Evolutionary conservation across 2,797 vertebrate species (phyloP).

Genomic region (Tinamus major): DNA sequence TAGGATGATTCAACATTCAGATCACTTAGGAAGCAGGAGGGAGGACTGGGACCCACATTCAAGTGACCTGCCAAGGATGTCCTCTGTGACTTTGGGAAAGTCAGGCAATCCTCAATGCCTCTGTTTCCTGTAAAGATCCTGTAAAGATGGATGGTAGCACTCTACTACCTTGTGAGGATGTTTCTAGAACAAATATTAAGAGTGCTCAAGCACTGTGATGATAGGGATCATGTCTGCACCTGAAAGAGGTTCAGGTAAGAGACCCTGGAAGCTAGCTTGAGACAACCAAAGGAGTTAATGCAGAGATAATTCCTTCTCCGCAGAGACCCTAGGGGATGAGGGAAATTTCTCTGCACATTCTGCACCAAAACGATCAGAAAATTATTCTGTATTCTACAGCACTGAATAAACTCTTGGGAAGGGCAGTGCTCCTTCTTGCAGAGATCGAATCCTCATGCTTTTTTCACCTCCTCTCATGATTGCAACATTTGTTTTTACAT

Average conservation of each 20-base stretch:
- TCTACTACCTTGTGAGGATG: constrained; percentile 18
- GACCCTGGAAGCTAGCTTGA: constrained; percentile 14
- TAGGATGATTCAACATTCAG: not conserved
- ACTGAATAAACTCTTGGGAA: not conserved
- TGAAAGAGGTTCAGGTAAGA: not conserved
- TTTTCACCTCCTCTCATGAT: not conserved
- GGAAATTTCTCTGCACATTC: not conserved
- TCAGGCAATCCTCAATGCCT: not conserved
- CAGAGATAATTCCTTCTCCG: not conserved
- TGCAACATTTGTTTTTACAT: not conserved
- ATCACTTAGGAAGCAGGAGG: not conserved
- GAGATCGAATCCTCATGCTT: not conserved
- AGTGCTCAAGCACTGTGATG: constrained; percentile 3
- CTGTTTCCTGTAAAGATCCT: not conserved
- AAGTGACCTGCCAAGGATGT: not conserved
- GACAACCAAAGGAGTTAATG: not conserved
- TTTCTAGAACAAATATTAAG: not conserved
- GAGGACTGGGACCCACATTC: not conserved
- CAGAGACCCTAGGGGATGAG: not conserved
- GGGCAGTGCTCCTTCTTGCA: not conserved
- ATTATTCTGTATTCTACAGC: not conserved
- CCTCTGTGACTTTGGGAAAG: not conserved
- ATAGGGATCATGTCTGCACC: not conserved
- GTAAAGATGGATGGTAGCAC: not conserved
- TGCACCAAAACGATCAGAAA: not conserved